Evolutionary conservation across 2,888 invertebrate species (phyloP).

Genomic region (Caenorhabditis sulstoni): DNA sequence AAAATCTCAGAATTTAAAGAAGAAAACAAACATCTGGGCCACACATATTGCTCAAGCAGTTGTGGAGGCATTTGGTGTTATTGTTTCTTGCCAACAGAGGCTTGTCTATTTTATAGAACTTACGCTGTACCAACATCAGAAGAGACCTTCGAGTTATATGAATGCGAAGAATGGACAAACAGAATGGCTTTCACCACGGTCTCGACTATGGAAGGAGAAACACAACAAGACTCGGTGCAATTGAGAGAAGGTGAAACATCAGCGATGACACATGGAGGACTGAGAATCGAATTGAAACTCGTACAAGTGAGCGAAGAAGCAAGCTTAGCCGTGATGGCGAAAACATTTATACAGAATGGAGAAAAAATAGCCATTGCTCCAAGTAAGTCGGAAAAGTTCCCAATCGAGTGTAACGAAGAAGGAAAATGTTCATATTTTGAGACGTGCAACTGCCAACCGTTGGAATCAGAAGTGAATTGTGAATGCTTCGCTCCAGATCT

Average conservation of each 20-base stretch:
- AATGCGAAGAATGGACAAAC: constrained; percentile 10
- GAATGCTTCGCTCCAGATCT: not conserved
- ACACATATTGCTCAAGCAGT: constrained; percentile 11
- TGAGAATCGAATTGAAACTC: too few relatives aligned
- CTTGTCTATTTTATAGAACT: constrained; percentile 16
- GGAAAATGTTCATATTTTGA: not conserved
- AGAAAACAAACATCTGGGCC: constrained; percentile 9
- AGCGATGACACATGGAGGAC: too few relatives aligned
- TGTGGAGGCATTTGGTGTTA: constrained; percentile 11
- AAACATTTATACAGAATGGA: constrained; percentile 13
- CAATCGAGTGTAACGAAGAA: constrained; percentile 7
- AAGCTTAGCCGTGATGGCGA: not conserved
- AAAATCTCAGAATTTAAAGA: constrained; percentile 3
- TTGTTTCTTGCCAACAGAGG: constrained; percentile 9
- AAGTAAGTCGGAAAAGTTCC: not conserved
- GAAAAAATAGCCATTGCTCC: not conserved
- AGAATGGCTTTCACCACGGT: not conserved
- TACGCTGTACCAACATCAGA: constrained; percentile 10
- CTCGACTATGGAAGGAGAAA: not conserved
- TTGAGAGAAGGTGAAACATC: not conserved
- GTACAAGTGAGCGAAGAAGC: not conserved
- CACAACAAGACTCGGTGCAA: not conserved
- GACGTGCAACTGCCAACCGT: not conserved
- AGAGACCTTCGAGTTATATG: not conserved
- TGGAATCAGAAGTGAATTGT: not conserved